Percentiles rank a stretch among this genome's conserved stretches.
Evolutionary conservation across 2,113 vertebrate species (phyloP).

Genomic region (Xyrauchen texanus): DNA sequence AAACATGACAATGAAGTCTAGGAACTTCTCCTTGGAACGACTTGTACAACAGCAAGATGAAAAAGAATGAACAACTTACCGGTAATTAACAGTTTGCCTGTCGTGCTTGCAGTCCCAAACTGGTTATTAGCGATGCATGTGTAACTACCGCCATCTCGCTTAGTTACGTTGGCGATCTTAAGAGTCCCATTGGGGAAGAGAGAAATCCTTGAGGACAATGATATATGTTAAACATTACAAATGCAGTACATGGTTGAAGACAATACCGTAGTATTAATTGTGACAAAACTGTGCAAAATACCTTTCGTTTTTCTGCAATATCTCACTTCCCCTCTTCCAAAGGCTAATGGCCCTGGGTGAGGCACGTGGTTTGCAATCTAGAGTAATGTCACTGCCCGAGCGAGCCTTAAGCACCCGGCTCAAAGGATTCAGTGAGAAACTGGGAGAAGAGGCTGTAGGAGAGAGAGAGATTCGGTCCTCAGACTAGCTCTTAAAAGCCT

Average conservation of each 20-base stretch:
- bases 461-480: conserved; percentile 43
- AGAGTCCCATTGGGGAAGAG: conserved; percentile 85
- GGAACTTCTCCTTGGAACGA: too few relatives aligned
- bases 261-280: not conserved
- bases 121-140: conserved; percentile 88
- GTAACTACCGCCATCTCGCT: conserved; percentile 83
- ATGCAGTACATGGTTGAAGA: not conserved
- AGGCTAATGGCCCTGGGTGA: conserved; percentile 84
- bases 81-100: conserved; percentile 83
- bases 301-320: conserved; percentile 85
- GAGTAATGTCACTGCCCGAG: conserved; percentile 83
- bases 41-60: too few relatives aligned
- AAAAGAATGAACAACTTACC: conserved; percentile 68
- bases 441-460: conserved; percentile 84
- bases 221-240: conserved; percentile 21
- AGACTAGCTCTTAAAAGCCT: conserved; percentile 34
- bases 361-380: conserved; percentile 91
- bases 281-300: conserved; percentile 54
- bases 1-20: too few relatives aligned
- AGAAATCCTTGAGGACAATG: conserved; percentile 69
- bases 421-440: conserved; percentile 87
- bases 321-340: conserved; percentile 88
- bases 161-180: conserved; percentile 84
- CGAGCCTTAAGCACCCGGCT: conserved; percentile 84
- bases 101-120: conserved; percentile 87